Evolutionary conservation across 1,140 invertebrate species (phyloP).

Genomic region (Drosophila tristis): DNA sequence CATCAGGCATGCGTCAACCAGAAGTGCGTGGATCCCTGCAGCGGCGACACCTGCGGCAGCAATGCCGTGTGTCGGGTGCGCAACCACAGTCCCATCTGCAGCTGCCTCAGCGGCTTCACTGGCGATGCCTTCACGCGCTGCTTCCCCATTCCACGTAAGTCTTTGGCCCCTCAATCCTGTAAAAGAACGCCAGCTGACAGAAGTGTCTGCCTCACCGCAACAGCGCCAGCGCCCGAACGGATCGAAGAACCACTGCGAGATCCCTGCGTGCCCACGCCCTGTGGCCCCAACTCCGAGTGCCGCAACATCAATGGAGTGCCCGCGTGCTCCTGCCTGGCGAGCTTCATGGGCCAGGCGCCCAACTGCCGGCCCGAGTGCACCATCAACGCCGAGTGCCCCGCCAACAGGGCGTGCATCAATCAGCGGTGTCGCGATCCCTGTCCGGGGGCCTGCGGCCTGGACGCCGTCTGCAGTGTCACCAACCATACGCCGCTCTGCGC

Average conservation of each 20-base stretch:
- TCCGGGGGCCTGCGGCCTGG: constrained; percentile 92
- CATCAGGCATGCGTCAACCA: constrained; percentile 89
- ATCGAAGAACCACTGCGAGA: constrained; percentile 86
- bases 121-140: constrained; percentile 89
- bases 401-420: constrained; percentile 91
- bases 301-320: constrained; percentile 88
- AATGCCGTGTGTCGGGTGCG: constrained; percentile 90
- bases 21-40: constrained; percentile 89
- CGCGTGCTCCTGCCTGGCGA: constrained; percentile 91
- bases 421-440: constrained; percentile 93
- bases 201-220: constrained; percentile 77
- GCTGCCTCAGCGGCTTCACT: constrained; percentile 87
- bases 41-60: constrained; percentile 88
- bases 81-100: constrained; percentile 90
- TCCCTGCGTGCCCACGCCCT: constrained; percentile 92
- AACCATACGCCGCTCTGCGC: constrained; percentile 87
- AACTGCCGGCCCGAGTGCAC: constrained; percentile 93
- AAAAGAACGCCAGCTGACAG: background rate
- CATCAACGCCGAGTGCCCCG: constrained; percentile 92
- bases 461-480: constrained; percentile 89
- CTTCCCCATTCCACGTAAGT: constrained; percentile 86
- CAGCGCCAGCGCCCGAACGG: constrained; percentile 87
- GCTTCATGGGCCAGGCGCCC: constrained; percentile 91
- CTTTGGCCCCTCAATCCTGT: constrained; percentile 1
- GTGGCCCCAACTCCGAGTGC: constrained; percentile 92